phyloP scores from a whole-genome alignment of 2,113 vertebrate genomes.

The Semicossyphus pulcher region DNA sequence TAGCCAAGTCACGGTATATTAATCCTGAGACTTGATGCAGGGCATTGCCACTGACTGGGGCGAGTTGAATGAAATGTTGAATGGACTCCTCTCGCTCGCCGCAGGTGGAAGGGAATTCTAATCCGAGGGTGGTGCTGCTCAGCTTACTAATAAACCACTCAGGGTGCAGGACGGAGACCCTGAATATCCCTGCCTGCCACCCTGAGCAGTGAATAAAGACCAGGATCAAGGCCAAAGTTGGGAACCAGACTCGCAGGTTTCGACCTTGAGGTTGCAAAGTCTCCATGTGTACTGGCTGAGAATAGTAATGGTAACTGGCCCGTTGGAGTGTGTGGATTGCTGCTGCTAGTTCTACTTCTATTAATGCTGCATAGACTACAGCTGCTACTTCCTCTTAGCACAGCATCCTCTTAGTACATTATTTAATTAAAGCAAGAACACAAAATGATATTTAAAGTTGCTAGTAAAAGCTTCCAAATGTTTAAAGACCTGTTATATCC shows the following conservation, averaged over 20 bases:
- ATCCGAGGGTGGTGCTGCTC: constrained; percentile 30
- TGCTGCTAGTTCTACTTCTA: accelerated
- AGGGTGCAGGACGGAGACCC: constrained; percentile 35
- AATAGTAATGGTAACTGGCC: constrained; percentile 34
- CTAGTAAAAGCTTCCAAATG: too few species aligned
- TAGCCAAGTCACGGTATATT: constrained; percentile 61
- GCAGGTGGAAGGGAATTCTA: constrained; percentile 69
- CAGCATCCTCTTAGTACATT: neutral
- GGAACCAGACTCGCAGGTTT: constrained; percentile 21
- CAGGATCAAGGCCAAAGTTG: constrained; percentile 42
- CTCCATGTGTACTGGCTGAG: constrained; percentile 20
- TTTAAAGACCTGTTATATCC: too few species aligned
- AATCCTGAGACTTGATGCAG: constrained; percentile 39
- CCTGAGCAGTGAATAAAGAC: constrained; percentile 40
- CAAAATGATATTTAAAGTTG: too few species aligned
- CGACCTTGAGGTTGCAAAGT: constrained; percentile 41
- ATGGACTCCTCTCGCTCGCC: constrained; percentile 37
- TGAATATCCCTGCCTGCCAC: constrained; percentile 9
- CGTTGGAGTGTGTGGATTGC: neutral
- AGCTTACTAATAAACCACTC: constrained; percentile 63
- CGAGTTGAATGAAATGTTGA: constrained; percentile 53
- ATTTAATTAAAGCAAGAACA: too few species aligned
- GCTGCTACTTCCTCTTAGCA: too few species aligned
- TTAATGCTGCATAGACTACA: constrained; percentile 4
- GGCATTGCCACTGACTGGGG: constrained; percentile 35